Percentiles rank a stretch among this genome's conserved stretches.
phyloP scores from a whole-genome alignment of 2,113 vertebrate species.

The Psettodes erumei region DNA sequence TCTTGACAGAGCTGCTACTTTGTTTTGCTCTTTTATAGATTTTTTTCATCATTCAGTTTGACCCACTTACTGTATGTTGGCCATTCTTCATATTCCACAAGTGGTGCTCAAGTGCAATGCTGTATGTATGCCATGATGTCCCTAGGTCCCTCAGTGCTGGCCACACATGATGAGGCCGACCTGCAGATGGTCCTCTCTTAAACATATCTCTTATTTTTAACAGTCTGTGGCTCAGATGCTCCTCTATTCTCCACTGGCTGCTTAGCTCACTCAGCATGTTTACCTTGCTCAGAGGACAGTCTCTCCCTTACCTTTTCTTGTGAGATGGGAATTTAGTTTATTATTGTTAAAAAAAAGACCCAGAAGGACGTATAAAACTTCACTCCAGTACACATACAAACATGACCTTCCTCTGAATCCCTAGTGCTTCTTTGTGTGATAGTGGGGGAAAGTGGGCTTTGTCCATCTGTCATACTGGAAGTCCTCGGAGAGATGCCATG shows the following conservation, averaged over 20 bases:
- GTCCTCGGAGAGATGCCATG: conserved; percentile 77
- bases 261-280: conserved; percentile 46
- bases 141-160: conserved; percentile 58
- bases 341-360: conserved; percentile 3
- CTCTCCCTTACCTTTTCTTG: conserved; percentile 28
- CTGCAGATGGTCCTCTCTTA: conserved; percentile 79
- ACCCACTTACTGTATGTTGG: conserved; percentile 21
- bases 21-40: not conserved
- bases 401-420: conserved; percentile 68
- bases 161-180: conserved; percentile 53
- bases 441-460: conserved; percentile 55
- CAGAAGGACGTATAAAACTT: conserved; percentile 62
- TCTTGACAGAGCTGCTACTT: not conserved
- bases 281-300: conserved; percentile 35
- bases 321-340: conserved; percentile 26
- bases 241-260: conserved; percentile 59
- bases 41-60: conserved; percentile 18
- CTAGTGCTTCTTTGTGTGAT: conserved; percentile 53
- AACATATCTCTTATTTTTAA: conserved; percentile 35
- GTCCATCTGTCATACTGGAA: conserved; percentile 83
- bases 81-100: conserved; percentile 42
- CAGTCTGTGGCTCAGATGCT: conserved; percentile 68
- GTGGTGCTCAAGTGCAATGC: conserved; percentile 20
- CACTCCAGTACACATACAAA: conserved; percentile 73
- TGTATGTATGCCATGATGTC: conserved; percentile 70